A percentile compares a stretch with the other conserved stretches of the same genome.
These are phyloP conservation scores for Caenorhabditis brenneri DNA, from an alignment of 1,140 invertebrate genomes.

Conservation along the genomic window DNA sequence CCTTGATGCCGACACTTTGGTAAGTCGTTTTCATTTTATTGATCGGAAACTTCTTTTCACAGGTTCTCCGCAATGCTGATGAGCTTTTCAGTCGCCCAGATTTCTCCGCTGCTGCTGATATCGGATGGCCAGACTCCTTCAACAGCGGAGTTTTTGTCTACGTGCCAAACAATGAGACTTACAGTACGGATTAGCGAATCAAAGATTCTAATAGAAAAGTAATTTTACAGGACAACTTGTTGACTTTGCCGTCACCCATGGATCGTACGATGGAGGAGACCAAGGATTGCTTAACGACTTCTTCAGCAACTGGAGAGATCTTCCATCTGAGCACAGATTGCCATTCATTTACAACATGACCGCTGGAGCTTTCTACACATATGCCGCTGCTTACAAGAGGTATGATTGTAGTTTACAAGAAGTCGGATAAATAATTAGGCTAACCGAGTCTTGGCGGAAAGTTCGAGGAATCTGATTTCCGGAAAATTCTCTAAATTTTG, in stretches of 20 bases:
- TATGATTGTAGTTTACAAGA: background rate
- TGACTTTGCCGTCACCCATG: conserved; percentile 79
- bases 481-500: too few species aligned
- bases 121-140: conserved; percentile 95
- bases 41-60: background rate
- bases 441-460: too few species aligned
- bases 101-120: conserved; percentile 89
- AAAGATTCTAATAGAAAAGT: conserved; percentile 71
- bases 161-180: conserved; percentile 83
- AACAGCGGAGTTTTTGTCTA: conserved; percentile 97
- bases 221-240: conserved; percentile 75
- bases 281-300: conserved; percentile 87
- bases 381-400: conserved; percentile 89
- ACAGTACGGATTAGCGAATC: conserved; percentile 72
- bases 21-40: conserved; percentile 68
- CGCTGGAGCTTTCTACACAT: conserved; percentile 91
- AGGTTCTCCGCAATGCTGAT: conserved; percentile 80
- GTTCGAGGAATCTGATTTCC: too few species aligned
- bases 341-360: conserved; percentile 98
- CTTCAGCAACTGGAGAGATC: conserved; percentile 87
- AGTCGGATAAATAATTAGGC: too few species aligned
- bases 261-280: conserved; percentile 85
- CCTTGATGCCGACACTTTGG: conserved; percentile 90
- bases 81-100: conserved; percentile 91
- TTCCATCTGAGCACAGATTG: conserved; percentile 87